phyloP scores from a whole-genome alignment of 92 coral and sea anemone species.

The Porites rus region DNA sequence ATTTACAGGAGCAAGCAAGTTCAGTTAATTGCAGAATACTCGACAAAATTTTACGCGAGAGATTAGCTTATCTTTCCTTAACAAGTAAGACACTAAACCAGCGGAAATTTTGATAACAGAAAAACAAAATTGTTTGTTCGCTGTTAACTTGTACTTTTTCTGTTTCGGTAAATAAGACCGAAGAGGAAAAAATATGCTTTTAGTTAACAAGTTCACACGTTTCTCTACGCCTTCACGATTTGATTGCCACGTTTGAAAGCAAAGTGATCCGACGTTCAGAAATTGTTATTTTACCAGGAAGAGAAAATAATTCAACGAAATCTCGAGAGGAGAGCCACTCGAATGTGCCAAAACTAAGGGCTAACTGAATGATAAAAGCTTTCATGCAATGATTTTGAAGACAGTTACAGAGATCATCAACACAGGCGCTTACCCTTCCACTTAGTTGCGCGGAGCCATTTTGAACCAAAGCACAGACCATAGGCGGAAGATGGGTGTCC shows the following conservation, averaged over 20 bases:
- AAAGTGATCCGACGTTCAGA: not conserved
- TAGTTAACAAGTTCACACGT: not conserved
- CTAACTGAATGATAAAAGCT: not conserved
- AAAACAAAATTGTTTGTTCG: not conserved
- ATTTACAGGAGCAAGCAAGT: no score
- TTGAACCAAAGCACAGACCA: conserved; percentile 98
- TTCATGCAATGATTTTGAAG: not conserved
- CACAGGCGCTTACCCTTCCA: conserved; percentile 76
- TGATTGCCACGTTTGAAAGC: conserved; percentile 5
- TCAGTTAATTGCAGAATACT: no score
- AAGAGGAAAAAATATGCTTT: not conserved
- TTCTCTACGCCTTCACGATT: not conserved
- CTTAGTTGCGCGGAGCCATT: conserved; percentile 97
- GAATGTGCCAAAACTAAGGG: not conserved
- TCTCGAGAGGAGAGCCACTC: not conserved
- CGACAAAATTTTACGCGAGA: no score
- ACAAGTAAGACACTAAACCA: no score
- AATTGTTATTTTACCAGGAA: not conserved
- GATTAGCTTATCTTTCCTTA: no score
- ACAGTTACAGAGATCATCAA: not conserved
- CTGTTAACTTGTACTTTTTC: not conserved
- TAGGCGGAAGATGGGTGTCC: conserved; percentile 97
- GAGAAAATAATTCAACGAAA: not conserved
- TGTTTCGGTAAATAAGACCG: not conserved
- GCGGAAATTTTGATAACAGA: not conserved